A percentile compares a stretch with the other conserved stretches of the same genome.
phyloP scores from a whole-genome alignment of 1,140 invertebrate species.

The Reticulitermes speratus region DNA sequence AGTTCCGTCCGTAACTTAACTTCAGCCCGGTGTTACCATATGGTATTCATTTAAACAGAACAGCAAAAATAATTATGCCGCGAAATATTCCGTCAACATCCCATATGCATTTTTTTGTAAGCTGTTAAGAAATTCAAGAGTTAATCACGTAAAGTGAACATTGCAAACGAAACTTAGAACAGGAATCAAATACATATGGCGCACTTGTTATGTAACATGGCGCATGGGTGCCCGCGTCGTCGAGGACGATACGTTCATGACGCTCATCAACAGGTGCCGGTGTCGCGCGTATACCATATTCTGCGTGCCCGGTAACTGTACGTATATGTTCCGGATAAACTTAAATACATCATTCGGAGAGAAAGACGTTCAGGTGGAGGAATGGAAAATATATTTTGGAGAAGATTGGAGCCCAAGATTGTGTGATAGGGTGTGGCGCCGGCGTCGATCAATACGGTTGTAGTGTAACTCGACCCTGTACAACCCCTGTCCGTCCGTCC shows the following conservation, averaged over 20 bases:
- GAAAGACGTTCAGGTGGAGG: too few relatives aligned
- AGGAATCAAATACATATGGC: not conserved
- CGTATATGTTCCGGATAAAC: too few relatives aligned
- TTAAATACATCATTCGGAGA: too few relatives aligned
- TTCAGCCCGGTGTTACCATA: not conserved
- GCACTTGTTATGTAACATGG: not conserved
- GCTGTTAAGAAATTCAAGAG: not conserved
- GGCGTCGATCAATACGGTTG: too few relatives aligned
- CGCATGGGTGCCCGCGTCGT: not conserved
- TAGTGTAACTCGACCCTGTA: too few relatives aligned
- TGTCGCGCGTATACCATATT: not conserved
- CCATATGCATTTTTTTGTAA: not conserved
- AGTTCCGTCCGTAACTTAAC: not conserved
- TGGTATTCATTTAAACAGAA: not conserved
- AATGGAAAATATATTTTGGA: too few relatives aligned
- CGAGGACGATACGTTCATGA: not conserved
- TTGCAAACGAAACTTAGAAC: not conserved
- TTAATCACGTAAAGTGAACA: not conserved
- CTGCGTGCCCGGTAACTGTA: too few relatives aligned
- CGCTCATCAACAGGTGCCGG: slow-evolving; percentile 4
- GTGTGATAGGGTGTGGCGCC: too few relatives aligned
- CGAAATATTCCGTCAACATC: too few relatives aligned
- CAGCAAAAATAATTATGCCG: not conserved
- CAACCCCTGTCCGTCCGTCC: too few relatives aligned
- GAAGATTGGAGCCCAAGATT: too few relatives aligned